Evolutionary conservation across 2,797 vertebrate species (phyloP).

Genomic region (Helicolenus hilgendorfi): DNA sequence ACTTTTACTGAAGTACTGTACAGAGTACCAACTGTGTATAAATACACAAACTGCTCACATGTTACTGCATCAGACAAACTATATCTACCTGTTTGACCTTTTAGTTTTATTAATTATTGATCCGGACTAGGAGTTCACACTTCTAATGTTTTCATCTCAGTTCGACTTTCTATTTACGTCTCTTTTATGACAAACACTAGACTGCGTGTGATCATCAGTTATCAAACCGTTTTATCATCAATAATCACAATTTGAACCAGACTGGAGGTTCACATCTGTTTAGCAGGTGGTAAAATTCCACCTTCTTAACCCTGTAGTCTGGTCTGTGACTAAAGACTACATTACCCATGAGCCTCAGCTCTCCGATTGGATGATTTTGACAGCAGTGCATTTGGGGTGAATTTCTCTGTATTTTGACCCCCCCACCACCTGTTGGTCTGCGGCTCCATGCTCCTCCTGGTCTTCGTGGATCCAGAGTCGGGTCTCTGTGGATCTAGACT

Average conservation of each 20-base stretch:
- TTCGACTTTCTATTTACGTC: background rate
- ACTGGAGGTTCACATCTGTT: too few relatives aligned
- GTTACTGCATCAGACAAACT: background rate
- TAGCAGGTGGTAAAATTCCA: too few relatives aligned
- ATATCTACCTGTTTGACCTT: background rate
- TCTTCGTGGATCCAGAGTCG: background rate
- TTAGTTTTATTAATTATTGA: background rate
- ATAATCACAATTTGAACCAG: background rate
- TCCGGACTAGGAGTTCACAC: background rate
- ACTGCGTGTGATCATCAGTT: background rate
- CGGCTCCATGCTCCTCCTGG: background rate
- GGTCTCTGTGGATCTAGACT: background rate
- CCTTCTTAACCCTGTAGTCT: background rate
- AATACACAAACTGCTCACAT: background rate
- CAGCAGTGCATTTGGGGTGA: slow-evolving; percentile 9
- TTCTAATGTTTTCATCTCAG: background rate
- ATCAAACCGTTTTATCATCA: background rate
- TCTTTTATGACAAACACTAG: background rate
- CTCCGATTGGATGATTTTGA: background rate
- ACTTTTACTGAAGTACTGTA: background rate
- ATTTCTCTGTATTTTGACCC: background rate
- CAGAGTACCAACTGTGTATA: background rate
- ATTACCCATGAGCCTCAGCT: background rate
- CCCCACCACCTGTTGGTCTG: background rate
- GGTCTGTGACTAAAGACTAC: background rate